A percentile compares a stretch with the other conserved stretches of the same genome.
Conservation (phyloP, 1,140 invertebrate genomes). For the Mizuhopecten yessoensis region DNA sequence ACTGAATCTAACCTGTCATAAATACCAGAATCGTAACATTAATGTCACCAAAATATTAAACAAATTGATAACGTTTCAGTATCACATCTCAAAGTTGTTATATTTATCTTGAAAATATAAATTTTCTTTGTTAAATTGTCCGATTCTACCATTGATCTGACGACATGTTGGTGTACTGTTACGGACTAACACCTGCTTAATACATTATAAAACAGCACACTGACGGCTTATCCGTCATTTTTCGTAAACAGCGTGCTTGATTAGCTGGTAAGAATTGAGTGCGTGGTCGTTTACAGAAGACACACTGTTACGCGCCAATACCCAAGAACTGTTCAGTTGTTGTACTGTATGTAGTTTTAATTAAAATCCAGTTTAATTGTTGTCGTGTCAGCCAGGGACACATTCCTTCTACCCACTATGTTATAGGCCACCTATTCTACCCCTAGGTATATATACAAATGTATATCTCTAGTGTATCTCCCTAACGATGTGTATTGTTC, state of each 20-base stretch:
- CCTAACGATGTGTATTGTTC: background rate
- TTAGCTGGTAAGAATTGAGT: background rate
- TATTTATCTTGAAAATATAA: background rate
- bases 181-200: background rate
- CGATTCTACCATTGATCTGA: background rate
- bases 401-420: background rate
- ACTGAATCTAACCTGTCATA: background rate
- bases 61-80: background rate
- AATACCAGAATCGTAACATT: background rate
- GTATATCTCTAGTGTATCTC: background rate
- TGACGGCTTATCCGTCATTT: background rate
- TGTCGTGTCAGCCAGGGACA: background rate
- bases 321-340: background rate
- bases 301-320: background rate
- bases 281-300: background rate
- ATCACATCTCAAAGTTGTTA: background rate
- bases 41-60: background rate
- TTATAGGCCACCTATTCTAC: too few relatives aligned
- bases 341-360: background rate
- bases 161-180: background rate
- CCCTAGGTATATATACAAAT: background rate
- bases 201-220: background rate
- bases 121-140: background rate
- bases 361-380: background rate
- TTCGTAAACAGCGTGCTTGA: background rate